Evolutionary conservation across 2,113 vertebrate genomes (phyloP), one percentile per base, ranked within the genome.

Genomic region (Melanerpes aurifrons): DNA sequence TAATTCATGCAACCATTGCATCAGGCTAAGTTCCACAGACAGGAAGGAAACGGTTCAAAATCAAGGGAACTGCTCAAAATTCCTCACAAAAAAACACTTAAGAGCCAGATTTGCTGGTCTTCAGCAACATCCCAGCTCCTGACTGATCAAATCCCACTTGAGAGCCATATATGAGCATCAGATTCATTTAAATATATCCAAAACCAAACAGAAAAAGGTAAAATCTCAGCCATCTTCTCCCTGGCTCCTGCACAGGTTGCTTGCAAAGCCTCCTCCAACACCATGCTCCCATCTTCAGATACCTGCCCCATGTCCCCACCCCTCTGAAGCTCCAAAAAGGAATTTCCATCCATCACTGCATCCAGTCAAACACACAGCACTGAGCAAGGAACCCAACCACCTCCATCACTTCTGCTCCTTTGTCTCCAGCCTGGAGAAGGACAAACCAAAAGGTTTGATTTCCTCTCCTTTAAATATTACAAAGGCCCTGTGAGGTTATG

Each of bases 251-350:
- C 29, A 32, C 12, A 20, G 21, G 37, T 24, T 3, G 1, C 57
- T 78, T 2, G 0, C 45, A 73, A 58, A 76, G 11, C 15, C 61
- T 68, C 77, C 43, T 67, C 47, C 80, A 71, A 53, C 7, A 32
- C 2, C 0, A 28, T 0, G 0, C 21, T 45, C 54, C 32, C 16
- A 31, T 26, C 16, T 31, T 32, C 56, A 21, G 43, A 37, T 66
- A 18, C 43, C 73, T 64, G 31, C 22, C 37, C 48, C 2, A 1
- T 1, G 2, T 22, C 67, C 62, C 56, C 13, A 0, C n/a, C 28
- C 1, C 10, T 22, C 76, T 7, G 28, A 31, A 64, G 47, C 29
- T 91, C 45, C 18, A 21, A 59, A 28, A 22, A 68, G 56, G 19
- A 21, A 24, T 28, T 66, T 61, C 31, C 11, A 7, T 1, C 64